A percentile compares a stretch with the other conserved stretches of the same genome.
Evolutionary conservation across 2,888 invertebrate genomes (phyloP).

Genomic region (Parnassius glacialis): DNA sequence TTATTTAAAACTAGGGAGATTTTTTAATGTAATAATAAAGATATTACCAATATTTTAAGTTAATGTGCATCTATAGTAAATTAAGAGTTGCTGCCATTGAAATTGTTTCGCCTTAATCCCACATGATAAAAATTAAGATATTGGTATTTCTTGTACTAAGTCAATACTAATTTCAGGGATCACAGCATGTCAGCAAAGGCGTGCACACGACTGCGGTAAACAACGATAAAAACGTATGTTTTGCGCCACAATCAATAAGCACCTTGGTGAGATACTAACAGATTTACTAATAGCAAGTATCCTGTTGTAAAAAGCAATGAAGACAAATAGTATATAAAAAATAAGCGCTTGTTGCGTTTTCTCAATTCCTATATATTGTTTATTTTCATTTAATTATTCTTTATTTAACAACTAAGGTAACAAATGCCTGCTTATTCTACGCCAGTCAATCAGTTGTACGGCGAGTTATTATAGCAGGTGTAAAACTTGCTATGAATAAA

Average conservation of each 20-base stretch:
- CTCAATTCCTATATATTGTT: too few species aligned
- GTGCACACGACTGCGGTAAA: constrained; percentile 71
- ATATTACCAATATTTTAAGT: not conserved
- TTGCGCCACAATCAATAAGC: constrained; percentile 56
- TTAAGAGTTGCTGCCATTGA: too few species aligned
- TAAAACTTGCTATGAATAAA: too few species aligned
- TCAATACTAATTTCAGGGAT: constrained; percentile 54
- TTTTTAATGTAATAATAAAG: constrained; percentile 2
- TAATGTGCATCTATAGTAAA: not conserved
- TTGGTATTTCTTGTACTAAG: not conserved
- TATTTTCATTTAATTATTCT: too few species aligned
- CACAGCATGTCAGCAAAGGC: constrained; percentile 63
- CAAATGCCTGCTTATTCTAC: too few species aligned
- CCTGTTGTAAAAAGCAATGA: constrained; percentile 33
- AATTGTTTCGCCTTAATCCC: constrained; percentile 7
- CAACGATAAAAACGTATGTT: constrained; percentile 68
- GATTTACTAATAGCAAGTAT: constrained; percentile 56
- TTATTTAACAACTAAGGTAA: too few species aligned
- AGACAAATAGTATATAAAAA: constrained; percentile 21
- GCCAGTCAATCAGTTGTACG: too few species aligned
- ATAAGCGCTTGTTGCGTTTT: too few species aligned
- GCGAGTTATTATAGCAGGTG: too few species aligned
- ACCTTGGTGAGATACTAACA: constrained; percentile 78
- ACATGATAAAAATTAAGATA: constrained; percentile 21
- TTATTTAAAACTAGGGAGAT: constrained; percentile 24